A percentile compares a stretch with the other conserved stretches of the same genome.
Conservation (phyloP, 1,140 invertebrate genomes). For the Halesus radiatus region DNA sequence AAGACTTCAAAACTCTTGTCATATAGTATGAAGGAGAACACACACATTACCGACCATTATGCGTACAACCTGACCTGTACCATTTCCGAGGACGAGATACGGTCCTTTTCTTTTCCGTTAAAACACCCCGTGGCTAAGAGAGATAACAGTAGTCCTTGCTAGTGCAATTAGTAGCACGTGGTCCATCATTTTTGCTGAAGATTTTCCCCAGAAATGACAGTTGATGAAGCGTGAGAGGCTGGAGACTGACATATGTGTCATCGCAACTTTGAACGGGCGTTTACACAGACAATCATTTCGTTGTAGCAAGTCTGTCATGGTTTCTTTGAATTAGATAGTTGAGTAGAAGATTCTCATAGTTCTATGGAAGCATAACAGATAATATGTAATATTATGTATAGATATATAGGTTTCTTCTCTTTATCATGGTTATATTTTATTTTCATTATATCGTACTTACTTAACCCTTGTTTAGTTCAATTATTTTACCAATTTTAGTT, state of each 20-base stretch:
- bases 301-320: too few species aligned
- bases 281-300: not conserved
- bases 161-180: slow-evolving; percentile 64
- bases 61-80: slow-evolving; percentile 53
- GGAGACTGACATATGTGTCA: slow-evolving; percentile 34
- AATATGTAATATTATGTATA: too few species aligned
- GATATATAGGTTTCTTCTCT: too few species aligned
- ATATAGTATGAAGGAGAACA: slow-evolving; percentile 38
- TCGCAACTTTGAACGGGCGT: slow-evolving; percentile 28
- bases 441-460: too few species aligned
- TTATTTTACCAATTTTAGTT: too few species aligned
- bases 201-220: slow-evolving; percentile 63
- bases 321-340: too few species aligned
- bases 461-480: too few species aligned
- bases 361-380: too few species aligned
- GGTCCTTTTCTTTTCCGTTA: slow-evolving; percentile 29
- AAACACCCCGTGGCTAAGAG: slow-evolving; percentile 19
- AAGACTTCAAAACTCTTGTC: slow-evolving; percentile 32
- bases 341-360: too few species aligned
- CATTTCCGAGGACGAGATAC: slow-evolving; percentile 44
- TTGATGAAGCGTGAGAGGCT: slow-evolving; percentile 71
- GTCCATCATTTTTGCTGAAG: slow-evolving; percentile 64
- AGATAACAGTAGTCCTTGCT: slow-evolving; percentile 20
- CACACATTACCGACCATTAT: slow-evolving; percentile 47
- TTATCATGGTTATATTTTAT: too few species aligned